Evolutionary conservation across 1,140 invertebrate genomes (phyloP), one percentile per base, ranked within the genome.

Genomic region (Danaus plexippus): DNA sequence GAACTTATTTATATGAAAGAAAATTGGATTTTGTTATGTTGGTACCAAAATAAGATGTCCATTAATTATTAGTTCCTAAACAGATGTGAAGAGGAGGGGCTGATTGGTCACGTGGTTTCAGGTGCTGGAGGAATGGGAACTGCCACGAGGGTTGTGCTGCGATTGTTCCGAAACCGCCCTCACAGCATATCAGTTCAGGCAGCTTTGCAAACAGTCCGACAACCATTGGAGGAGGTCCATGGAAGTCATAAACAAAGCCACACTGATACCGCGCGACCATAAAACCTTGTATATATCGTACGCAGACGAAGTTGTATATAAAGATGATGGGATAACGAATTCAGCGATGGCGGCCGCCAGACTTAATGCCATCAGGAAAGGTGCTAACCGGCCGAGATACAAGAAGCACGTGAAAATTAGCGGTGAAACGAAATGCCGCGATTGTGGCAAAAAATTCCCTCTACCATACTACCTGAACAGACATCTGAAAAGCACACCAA

Each of bases 71-170:
- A 32, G 22, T 32, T 12, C 43, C 50, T 50, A 15, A 15, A 15
- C 15, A 52, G 15, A 56, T 48, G 40, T 44, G 52, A 51, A 51
- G 60, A 64, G 57, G 64, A 67, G 65, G 68, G 71, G 71, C 69
- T 81, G 73, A 81, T 76, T 57, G 66, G 63, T 68, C 54, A 56
- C 74, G 52, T 80, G 59, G 62, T 85, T 85, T 81, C 81, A 85
- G 81, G 67, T 85, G 62, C 67, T 57, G 61, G 66, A 71, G 47
- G 72, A 73, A 51, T 40, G 48, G 9, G 71, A 56, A 2, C 57
- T 81, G 52, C 81, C 80, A 9, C 53, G 47, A n/a, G 75, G 71
- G 7, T 47, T 74, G 18, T 85, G 81, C 71, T 41, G 61, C 45
- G 22, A 43, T 40, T 85, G 81, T 58, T 67, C 59, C 11, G 52